Percentiles rank a stretch among this genome's conserved stretches.
These are phyloP conservation scores for Teinopalpus imperialis DNA, from an alignment of 2,888 invertebrate species.

Conservation along the genomic window DNA sequence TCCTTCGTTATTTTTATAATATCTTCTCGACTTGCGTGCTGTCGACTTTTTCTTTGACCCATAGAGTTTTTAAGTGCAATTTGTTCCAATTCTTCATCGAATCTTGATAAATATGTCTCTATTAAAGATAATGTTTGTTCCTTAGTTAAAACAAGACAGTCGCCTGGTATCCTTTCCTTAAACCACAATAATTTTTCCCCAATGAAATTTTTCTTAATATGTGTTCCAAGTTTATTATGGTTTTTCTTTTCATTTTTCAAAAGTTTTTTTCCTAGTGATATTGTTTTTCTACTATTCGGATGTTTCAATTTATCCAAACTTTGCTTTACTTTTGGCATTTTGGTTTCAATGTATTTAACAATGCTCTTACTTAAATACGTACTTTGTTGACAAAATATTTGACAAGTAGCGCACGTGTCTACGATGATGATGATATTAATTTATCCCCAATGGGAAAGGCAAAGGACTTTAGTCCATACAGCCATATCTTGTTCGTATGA, in stretches of 20 bases:
- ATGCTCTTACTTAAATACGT: no score
- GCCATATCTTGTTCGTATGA: no score
- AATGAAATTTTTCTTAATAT: constrained; percentile 87
- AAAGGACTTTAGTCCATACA: no score
- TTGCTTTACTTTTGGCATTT: constrained; percentile 66
- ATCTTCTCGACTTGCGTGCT: constrained; percentile 91
- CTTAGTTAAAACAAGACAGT: constrained; percentile 77
- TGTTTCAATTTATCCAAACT: constrained; percentile 84
- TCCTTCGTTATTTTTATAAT: constrained; percentile 89
- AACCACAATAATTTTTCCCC: constrained; percentile 93
- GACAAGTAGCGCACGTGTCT: no score
- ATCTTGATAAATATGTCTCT: constrained; percentile 77
- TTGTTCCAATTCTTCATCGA: constrained; percentile 90
- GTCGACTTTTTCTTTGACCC: constrained; percentile 87
- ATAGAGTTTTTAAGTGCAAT: constrained; percentile 90
- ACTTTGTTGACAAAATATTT: no score
- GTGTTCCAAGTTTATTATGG: constrained; percentile 83
- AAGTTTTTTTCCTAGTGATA: constrained; percentile 86
- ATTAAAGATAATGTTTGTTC: constrained; percentile 83
- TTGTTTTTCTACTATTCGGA: constrained; percentile 92
- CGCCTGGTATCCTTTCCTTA: constrained; percentile 83
- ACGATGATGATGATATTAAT: no score
- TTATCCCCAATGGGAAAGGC: no score
- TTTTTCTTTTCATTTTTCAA: constrained; percentile 84
- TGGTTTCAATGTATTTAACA: no score